Conservation (phyloP, 2,888 invertebrate genomes). For the Antheraea assamensis region DNA sequence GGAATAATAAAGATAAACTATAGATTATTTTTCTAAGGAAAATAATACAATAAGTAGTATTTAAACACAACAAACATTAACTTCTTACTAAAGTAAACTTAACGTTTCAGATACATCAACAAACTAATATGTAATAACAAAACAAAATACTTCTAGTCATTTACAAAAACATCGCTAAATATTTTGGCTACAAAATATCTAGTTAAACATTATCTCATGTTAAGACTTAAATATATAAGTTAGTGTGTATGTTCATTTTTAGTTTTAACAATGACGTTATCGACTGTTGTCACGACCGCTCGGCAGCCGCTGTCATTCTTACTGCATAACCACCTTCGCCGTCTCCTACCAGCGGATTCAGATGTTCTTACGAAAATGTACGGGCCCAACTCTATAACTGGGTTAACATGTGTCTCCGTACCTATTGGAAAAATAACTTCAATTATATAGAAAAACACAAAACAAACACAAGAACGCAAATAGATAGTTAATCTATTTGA, state of each 20-base stretch:
- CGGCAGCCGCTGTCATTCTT: slow-evolving; percentile 39
- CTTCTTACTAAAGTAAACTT: too few relatives aligned
- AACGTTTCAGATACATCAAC: background rate
- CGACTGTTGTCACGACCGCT: slow-evolving; percentile 44
- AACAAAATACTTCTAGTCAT: too few relatives aligned
- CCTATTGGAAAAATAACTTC: slow-evolving; percentile 27
- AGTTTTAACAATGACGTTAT: slow-evolving; percentile 45
- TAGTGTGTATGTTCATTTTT: slow-evolving; percentile 48
- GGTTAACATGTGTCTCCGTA: slow-evolving; percentile 41
- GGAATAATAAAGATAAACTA: background rate
- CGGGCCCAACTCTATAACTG: slow-evolving; percentile 46
- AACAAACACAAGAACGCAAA: background rate
- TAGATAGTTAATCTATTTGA: too few relatives aligned
- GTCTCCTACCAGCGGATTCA: slow-evolving; percentile 30
- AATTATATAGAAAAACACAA: background rate
- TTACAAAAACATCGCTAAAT: background rate
- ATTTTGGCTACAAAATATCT: background rate
- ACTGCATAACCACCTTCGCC: slow-evolving; percentile 39
- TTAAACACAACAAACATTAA: background rate
- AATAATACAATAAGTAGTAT: background rate
- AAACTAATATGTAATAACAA: background rate
- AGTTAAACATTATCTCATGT: background rate
- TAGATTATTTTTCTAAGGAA: background rate
- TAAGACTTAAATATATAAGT: background rate
- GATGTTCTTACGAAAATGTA: slow-evolving; percentile 45